phyloP scores from a whole-genome alignment of 2,888 invertebrate genomes.

The Agrotis clavis region DNA sequence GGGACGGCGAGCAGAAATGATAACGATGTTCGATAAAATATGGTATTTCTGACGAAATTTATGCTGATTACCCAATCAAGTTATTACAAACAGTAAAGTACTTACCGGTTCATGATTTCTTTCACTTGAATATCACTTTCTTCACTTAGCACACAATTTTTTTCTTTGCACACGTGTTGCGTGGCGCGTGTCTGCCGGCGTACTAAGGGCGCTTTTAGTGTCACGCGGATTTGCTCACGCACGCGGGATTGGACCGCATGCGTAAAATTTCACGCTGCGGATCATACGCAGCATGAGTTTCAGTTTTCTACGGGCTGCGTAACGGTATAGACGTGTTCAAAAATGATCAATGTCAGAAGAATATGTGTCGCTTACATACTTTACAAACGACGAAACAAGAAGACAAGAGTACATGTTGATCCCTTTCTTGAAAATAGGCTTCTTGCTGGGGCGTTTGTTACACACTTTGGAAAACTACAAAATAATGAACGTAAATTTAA shows the following conservation, averaged over 20 bases:
- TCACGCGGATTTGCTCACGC: not conserved
- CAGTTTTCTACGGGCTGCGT: not conserved
- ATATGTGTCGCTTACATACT: not conserved
- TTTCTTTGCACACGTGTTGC: too few species aligned
- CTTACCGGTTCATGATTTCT: too few species aligned
- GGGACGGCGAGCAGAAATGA: too few species aligned
- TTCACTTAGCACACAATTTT: too few species aligned
- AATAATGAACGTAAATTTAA: not conserved
- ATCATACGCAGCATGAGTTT: not conserved
- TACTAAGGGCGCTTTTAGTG: too few species aligned
- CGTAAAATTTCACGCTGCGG: not conserved
- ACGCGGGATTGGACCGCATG: not conserved
- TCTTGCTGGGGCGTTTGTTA: conserved; percentile 3
- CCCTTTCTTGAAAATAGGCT: not conserved
- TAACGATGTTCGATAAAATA: too few species aligned
- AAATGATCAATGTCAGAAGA: too few species aligned
- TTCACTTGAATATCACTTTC: too few species aligned
- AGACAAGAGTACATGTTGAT: not conserved
- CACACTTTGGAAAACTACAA: conserved; percentile 1
- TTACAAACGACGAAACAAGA: conserved; percentile 1
- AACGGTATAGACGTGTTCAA: conserved; percentile 1
- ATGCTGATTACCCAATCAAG: too few species aligned
- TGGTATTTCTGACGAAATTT: too few species aligned
- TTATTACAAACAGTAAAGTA: too few species aligned
- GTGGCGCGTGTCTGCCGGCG: too few species aligned